Conservation (phyloP, 2,888 invertebrate genomes). For the Aphodius granarius region DNA sequence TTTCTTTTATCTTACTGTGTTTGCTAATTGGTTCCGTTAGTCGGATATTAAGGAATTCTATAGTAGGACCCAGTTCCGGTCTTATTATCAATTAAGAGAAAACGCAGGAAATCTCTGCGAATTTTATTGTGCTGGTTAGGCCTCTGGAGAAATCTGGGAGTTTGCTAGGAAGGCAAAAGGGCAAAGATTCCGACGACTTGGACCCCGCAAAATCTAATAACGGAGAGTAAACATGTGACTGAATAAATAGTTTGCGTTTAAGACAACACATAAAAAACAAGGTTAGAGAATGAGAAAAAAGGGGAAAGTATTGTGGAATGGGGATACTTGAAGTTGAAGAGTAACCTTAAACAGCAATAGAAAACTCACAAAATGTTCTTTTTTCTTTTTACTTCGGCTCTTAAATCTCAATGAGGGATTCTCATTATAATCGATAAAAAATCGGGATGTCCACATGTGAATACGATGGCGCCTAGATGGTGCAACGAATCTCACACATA, state of each 20-base stretch:
- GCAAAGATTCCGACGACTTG: background rate
- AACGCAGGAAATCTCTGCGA: background rate
- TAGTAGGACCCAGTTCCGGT: background rate
- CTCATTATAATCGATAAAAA: no score
- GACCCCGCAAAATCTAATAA: constrained; percentile 21
- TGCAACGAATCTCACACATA: no score
- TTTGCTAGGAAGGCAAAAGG: background rate
- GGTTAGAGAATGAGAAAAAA: background rate
- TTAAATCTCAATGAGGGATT: no score
- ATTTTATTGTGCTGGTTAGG: background rate
- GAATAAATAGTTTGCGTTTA: background rate
- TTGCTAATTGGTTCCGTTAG: background rate
- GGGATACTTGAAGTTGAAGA: no score
- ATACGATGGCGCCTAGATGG: no score
- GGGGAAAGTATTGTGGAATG: background rate
- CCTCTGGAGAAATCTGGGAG: background rate
- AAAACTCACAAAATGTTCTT: no score
- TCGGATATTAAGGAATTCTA: background rate
- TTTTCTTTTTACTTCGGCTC: no score
- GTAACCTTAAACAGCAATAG: no score
- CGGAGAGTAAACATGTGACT: constrained; percentile 20
- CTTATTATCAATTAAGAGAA: background rate
- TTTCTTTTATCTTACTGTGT: background rate
- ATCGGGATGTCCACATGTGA: no score
- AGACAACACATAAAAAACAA: background rate